A percentile compares a stretch with the other conserved stretches of the same genome.
Conservation (phyloP, 2,797 vertebrate species). For the Cirrhinus mrigala region DNA sequence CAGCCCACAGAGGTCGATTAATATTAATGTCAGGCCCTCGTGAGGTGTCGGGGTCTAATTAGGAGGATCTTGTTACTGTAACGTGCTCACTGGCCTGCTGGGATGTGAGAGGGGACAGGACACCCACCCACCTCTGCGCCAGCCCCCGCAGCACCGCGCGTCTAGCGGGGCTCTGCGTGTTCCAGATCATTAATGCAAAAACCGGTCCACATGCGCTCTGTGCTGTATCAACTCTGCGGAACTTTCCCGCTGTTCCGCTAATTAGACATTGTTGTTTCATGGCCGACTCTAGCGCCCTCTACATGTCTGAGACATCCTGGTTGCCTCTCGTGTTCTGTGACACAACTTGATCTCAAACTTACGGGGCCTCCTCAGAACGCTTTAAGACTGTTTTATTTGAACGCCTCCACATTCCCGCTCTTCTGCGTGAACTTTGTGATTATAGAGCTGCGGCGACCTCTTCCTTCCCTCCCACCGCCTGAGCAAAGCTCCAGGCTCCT, state of each 20-base stretch:
- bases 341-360: slow-evolving; percentile 51
- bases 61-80: slow-evolving; percentile 92
- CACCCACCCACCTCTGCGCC: slow-evolving; percentile 71
- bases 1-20: slow-evolving; percentile 93
- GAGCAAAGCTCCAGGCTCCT: slow-evolving; percentile 53
- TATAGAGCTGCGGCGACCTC: slow-evolving; percentile 53
- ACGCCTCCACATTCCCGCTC: slow-evolving; percentile 41
- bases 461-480: slow-evolving; percentile 35
- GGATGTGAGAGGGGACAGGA: slow-evolving; percentile 65
- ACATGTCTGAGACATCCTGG: slow-evolving; percentile 66
- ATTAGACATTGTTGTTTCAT: slow-evolving; percentile 81
- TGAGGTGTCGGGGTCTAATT: slow-evolving; percentile 99
- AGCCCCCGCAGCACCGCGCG: slow-evolving; percentile 42
- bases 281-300: slow-evolving; percentile 64
- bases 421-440: slow-evolving; percentile 59
- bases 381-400: slow-evolving; percentile 47
- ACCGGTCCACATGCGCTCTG: slow-evolving; percentile 70
- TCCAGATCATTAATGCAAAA: slow-evolving; percentile 79
- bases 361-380: slow-evolving; percentile 32
- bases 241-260: slow-evolving; percentile 77
- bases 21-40: slow-evolving; percentile 98
- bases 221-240: slow-evolving; percentile 71
- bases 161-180: slow-evolving; percentile 66
- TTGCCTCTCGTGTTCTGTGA: slow-evolving; percentile 54
- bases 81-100: slow-evolving; percentile 82